phyloP scores from a whole-genome alignment of 2,113 vertebrate genomes.

The Saccopteryx leptura region DNA sequence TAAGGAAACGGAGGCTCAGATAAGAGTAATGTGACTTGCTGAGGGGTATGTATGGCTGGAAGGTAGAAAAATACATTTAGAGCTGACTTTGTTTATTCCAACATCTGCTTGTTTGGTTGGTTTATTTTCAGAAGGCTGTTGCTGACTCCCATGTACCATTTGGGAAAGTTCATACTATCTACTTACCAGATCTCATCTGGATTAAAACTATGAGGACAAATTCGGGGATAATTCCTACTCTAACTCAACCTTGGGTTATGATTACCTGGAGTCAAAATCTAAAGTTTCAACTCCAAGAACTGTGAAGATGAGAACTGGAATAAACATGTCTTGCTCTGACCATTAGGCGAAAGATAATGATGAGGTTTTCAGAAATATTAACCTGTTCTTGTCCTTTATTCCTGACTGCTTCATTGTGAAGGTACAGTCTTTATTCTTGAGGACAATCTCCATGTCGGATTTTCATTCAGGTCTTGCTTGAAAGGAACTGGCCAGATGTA shows the following conservation, averaged over 20 bases:
- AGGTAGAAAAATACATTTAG: background rate
- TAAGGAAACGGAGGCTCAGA: background rate
- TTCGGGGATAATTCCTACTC: background rate
- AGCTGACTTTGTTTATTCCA: background rate
- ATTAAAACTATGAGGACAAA: background rate
- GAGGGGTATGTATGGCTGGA: background rate
- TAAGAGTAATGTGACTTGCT: constrained; percentile 3
- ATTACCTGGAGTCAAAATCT: background rate
- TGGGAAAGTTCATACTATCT: background rate
- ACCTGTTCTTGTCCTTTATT: background rate
- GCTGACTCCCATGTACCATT: background rate
- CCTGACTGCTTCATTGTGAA: background rate
- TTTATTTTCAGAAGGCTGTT: background rate
- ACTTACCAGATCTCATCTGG: background rate
- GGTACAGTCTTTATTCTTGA: background rate
- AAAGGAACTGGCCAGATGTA: background rate
- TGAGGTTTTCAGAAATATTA: background rate
- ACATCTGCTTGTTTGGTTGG: background rate
- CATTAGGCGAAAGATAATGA: background rate
- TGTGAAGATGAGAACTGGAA: background rate
- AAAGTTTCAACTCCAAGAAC: background rate
- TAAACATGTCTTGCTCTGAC: background rate
- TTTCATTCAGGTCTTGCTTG: constrained; percentile 20
- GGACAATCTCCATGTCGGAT: background rate
- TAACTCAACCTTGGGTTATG: background rate